Evolutionary conservation across 1,140 invertebrate genomes (phyloP).

Genomic region (Drosophila ambigua): DNA sequence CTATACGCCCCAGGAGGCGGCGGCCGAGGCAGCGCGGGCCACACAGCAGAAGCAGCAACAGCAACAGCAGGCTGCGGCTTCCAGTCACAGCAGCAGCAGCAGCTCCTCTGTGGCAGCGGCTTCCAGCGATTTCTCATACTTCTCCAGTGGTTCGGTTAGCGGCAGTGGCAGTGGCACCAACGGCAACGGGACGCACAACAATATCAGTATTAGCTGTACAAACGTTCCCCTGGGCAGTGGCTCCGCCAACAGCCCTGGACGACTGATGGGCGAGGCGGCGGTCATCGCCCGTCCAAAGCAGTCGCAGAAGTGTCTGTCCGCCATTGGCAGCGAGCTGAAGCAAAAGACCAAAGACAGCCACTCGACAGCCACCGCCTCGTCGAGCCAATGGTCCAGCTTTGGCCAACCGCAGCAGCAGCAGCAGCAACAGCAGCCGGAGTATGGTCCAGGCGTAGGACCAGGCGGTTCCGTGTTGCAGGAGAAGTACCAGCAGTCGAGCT

Average conservation of each 20-base stretch:
- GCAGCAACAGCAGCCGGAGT: conserved; percentile 24
- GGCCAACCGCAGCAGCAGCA: conserved; percentile 18
- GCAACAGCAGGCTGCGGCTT: conserved; percentile 25
- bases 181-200: conserved; percentile 71
- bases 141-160: conserved; percentile 66
- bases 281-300: conserved; percentile 76
- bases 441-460: conserved; percentile 20
- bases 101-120: conserved; percentile 14
- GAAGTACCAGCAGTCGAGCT: conserved; percentile 79
- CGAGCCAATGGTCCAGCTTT: conserved; percentile 66
- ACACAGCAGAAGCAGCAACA: conserved; percentile 62
- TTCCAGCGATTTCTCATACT: conserved; percentile 74
- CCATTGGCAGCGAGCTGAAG: conserved; percentile 83
- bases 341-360: conserved; percentile 77
- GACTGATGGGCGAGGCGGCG: conserved; percentile 68
- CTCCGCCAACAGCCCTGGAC: conserved; percentile 32
- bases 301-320: conserved; percentile 72
- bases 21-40: conserved; percentile 71
- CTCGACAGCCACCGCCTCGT: conserved; percentile 4
- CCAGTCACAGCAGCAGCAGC: conserved; percentile 21
- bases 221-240: conserved; percentile 58
- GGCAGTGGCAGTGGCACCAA: conserved; percentile 26
- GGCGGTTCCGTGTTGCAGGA: conserved; percentile 59
- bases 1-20: conserved; percentile 75
- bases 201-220: conserved; percentile 83